These are phyloP conservation scores for Anaspis maculata DNA, from an alignment of 2,888 invertebrate genomes.

Conservation along the genomic window DNA sequence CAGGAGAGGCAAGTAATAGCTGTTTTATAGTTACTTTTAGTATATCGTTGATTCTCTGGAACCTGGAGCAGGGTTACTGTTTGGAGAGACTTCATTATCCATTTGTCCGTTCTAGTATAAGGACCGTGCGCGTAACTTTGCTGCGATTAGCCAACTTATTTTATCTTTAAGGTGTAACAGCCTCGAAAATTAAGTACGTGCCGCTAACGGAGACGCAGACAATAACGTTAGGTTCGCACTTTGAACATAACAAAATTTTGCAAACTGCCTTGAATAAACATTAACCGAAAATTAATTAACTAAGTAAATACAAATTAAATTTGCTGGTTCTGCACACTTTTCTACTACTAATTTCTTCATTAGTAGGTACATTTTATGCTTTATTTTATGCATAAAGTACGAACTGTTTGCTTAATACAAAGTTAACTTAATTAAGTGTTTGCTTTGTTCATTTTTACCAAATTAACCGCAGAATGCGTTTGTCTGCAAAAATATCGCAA, in stretches of 20 bases:
- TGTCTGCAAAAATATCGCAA: no score
- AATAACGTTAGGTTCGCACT: conserved; percentile 4
- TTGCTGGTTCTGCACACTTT: conserved; percentile 16
- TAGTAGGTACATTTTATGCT: conserved; percentile 9
- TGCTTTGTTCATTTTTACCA: no score
- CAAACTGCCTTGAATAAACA: conserved; percentile 10
- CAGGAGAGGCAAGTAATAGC: conserved; percentile 27
- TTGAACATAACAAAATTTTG: conserved; percentile 9
- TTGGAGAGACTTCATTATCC: conserved; percentile 27
- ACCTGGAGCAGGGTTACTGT: conserved; percentile 23
- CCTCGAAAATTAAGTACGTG: conserved; percentile 10
- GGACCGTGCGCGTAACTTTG: conserved; percentile 10
- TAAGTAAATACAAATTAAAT: conserved; percentile 21
- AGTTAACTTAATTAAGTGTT: conserved; percentile 4
- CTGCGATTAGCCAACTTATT: conserved; percentile 13
- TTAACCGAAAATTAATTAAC: conserved; percentile 13
- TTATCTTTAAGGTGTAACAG: conserved; percentile 12
- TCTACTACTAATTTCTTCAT: conserved; percentile 20
- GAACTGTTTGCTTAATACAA: conserved; percentile 1
- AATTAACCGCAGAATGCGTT: no score
- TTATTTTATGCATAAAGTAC: conserved; percentile 3
- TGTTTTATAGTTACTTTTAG: conserved; percentile 33
- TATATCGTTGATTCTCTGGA: conserved; percentile 27
- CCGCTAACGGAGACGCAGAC: conserved; percentile 3
- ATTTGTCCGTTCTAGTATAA: conserved; percentile 17